Conservation (phyloP, 1,140 invertebrate species). For the Maniola jurtina region DNA sequence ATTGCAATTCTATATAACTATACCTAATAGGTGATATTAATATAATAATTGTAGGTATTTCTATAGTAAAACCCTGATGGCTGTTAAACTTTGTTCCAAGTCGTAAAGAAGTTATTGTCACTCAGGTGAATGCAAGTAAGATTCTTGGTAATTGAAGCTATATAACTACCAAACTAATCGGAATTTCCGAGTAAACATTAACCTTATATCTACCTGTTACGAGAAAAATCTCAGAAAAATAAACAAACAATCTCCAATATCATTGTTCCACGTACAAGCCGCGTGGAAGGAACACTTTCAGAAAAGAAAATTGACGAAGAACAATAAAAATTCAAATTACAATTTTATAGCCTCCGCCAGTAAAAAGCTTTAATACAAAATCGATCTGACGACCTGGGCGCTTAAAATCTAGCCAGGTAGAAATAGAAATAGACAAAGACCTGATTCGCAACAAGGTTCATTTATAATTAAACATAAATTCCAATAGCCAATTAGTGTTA, state of each 20-base stretch:
- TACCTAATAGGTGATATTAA: too few species aligned
- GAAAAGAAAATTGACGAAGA: constrained; percentile 34
- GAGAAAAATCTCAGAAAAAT: background rate
- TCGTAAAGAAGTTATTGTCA: background rate
- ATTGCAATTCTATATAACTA: too few species aligned
- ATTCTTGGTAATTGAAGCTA: background rate
- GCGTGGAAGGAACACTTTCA: constrained; percentile 3
- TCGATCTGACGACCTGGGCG: constrained; percentile 44
- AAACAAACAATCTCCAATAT: background rate
- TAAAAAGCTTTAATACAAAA: constrained; percentile 48
- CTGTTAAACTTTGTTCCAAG: background rate
- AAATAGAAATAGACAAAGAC: constrained; percentile 40
- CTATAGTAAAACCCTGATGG: too few species aligned
- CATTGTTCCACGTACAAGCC: background rate
- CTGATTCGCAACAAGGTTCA: constrained; percentile 27
- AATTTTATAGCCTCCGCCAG: constrained; percentile 50
- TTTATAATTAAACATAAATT: constrained; percentile 25
- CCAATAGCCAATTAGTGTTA: background rate
- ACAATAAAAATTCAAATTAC: constrained; percentile 56
- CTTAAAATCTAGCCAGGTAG: constrained; percentile 36
- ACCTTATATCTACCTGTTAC: background rate
- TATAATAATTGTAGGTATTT: too few species aligned
- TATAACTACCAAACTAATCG: background rate
- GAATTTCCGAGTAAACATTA: background rate
- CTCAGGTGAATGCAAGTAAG: constrained; percentile 7